Evolutionary conservation across 2,797 vertebrate genomes (phyloP).

Genomic region (Parauchenoglanis punctatus): DNA sequence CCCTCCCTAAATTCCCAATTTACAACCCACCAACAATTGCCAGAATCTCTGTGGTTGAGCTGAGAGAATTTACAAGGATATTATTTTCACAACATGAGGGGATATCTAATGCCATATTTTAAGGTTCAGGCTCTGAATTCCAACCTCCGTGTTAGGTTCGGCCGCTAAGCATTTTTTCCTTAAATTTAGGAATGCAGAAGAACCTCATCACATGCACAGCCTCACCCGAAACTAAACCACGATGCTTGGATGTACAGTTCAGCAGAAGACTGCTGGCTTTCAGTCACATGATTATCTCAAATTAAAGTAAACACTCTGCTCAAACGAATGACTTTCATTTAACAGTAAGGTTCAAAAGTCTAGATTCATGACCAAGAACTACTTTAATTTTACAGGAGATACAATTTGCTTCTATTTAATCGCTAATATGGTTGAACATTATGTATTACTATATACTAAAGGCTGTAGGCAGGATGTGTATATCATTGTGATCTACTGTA

Average conservation of each 20-base stretch:
- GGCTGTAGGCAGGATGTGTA: not conserved
- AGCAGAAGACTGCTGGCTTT: not conserved
- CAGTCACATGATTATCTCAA: not conserved
- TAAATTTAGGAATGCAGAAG: constrained; percentile 1
- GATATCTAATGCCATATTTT: constrained; percentile 54
- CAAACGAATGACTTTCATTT: not conserved
- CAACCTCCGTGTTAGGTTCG: constrained; percentile 10
- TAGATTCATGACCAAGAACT: not conserved
- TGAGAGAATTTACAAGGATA: constrained; percentile 69
- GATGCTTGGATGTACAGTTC: not conserved
- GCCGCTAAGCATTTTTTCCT: constrained; percentile 13
- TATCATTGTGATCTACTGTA: not conserved
- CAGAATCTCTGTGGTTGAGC: constrained; percentile 62
- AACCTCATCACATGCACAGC: constrained; percentile 1
- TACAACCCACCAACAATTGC: constrained; percentile 62
- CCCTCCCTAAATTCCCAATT: constrained; percentile 63
- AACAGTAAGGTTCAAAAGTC: not conserved
- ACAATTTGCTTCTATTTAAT: not conserved
- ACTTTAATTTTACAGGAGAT: not conserved
- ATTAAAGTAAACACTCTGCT: not conserved
- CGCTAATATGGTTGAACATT: too few relatives aligned
- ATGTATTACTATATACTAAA: too few relatives aligned
- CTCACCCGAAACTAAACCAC: not conserved
- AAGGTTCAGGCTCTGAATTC: constrained; percentile 55
- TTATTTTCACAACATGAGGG: constrained; percentile 67